phyloP scores from a whole-genome alignment of 2,797 vertebrate genomes.

The Schizopygopsis pylzovi region DNA sequence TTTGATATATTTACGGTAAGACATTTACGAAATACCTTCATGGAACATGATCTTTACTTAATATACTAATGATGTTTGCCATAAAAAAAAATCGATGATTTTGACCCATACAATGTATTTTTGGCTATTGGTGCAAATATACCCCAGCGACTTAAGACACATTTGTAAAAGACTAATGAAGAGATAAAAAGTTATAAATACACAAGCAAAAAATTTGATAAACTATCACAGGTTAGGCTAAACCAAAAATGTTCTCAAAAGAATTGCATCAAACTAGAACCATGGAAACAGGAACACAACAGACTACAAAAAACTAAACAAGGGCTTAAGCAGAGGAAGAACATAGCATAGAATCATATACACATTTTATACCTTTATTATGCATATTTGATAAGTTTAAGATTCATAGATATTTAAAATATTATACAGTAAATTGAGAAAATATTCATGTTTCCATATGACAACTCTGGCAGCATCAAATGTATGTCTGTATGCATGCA shows the following conservation, averaged over 20 bases:
- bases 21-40: too few species aligned
- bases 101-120: too few species aligned
- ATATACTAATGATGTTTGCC: too few species aligned
- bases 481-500: too few species aligned
- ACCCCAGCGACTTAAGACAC: too few species aligned
- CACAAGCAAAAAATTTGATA: neutral
- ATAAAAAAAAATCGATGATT: too few species aligned
- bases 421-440: neutral
- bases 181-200: neutral
- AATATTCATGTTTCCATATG: neutral
- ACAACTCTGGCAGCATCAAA: too few species aligned
- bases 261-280: neutral
- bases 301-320: neutral
- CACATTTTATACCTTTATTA: neutral
- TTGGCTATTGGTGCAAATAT: too few species aligned
- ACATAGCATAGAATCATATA: neutral
- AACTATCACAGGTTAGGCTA: neutral
- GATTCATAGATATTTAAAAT: neutral
- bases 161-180: neutral
- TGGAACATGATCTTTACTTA: too few species aligned
- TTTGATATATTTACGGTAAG: too few species aligned
- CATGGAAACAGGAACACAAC: neutral
- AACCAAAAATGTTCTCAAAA: neutral
- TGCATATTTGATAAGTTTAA: neutral
- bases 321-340: neutral